These are phyloP conservation scores for Zhuqinia jingwanae DNA, from an alignment of 2,888 invertebrate species.

Conservation along the genomic window DNA sequence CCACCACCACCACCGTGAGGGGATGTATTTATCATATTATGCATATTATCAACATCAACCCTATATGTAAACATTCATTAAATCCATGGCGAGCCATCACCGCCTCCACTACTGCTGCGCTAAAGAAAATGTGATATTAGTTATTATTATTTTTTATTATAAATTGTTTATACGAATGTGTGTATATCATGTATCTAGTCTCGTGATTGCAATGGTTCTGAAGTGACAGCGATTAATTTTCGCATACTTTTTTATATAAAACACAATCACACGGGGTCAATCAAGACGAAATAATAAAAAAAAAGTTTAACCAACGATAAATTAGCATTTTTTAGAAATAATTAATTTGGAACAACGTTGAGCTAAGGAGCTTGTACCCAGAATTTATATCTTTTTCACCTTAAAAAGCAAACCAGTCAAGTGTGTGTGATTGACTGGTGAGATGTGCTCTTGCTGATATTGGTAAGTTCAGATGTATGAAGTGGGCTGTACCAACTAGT, in stretches of 20 bases:
- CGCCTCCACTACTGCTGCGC: background rate
- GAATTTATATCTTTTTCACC: conserved; percentile 54
- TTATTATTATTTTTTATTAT: no score
- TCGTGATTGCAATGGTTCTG: background rate
- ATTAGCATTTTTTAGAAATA: conserved; percentile 67
- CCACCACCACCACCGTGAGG: background rate
- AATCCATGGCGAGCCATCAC: background rate
- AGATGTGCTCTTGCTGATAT: conserved; percentile 1
- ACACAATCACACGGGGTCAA: conserved; percentile 50
- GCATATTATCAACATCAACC: background rate
- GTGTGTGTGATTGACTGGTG: conserved; percentile 15
- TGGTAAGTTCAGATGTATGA: conserved; percentile 39
- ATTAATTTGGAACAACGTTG: conserved; percentile 70
- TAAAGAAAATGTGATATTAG: background rate
- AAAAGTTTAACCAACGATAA: conserved; percentile 40
- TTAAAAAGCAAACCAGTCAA: background rate
- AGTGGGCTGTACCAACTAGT: conserved; percentile 50
- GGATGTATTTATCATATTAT: background rate
- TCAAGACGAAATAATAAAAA: conserved; percentile 58
- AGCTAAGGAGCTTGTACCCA: conserved; percentile 42
- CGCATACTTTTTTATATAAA: background rate
- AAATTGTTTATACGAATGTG: no score
- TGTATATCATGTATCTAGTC: background rate
- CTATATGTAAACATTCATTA: conserved; percentile 3
- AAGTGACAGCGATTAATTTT: no score